Base-by-base conservation (phyloP, 2,113 vertebrate genomes). In the Gymnorhina tibicen region DNA sequence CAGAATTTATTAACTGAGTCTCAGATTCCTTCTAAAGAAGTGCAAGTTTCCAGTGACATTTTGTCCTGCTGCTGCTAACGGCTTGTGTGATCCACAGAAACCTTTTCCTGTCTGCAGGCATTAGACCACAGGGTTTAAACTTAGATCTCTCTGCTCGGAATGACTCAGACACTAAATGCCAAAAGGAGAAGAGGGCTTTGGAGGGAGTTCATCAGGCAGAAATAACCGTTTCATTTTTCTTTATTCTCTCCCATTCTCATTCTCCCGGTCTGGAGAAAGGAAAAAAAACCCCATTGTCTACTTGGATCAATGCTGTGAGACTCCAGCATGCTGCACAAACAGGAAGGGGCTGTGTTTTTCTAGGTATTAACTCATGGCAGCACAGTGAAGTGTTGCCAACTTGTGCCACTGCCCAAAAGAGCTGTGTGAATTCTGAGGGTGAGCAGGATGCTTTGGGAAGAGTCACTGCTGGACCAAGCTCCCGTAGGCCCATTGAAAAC, bases 191-290 rank as follows among this genome's bases (percentile, higher is more conserved):
- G 60, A 79, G 85, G 33, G 88, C 89, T 30, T 94, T 97, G 72
- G 89, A 97, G 27, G 96, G 96, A 82, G 94, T 93, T 77, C 84
- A 95, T 76, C 95, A 97, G 92, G 96, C 97, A 82, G 90, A 96
- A 81, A 42, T 42, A 94, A 85, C 55, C 1, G 0, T 58, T 93
- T 35, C 56, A 12, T 82, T 96, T 97, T 73, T 49, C 70, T 93
- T 85, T 76, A 59, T 44, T 88, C 46, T 92, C 47, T 79, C 41
- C 44, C 23, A 49, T 67, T 80, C 69, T 70, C 16, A 27, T 79
- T 88, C 56, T 81, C 49, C 35, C 14, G 4, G 44, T n/a, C 64
- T 58, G 44, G 26, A 16, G 13, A 67, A 85, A 86, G 39, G 16
- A 44, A 59, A 22, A 50, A 47, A 60, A 39, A 1, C 0, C 4